phyloP scores from a whole-genome alignment of 2,113 vertebrate species.

The Panthera tigris region DNA sequence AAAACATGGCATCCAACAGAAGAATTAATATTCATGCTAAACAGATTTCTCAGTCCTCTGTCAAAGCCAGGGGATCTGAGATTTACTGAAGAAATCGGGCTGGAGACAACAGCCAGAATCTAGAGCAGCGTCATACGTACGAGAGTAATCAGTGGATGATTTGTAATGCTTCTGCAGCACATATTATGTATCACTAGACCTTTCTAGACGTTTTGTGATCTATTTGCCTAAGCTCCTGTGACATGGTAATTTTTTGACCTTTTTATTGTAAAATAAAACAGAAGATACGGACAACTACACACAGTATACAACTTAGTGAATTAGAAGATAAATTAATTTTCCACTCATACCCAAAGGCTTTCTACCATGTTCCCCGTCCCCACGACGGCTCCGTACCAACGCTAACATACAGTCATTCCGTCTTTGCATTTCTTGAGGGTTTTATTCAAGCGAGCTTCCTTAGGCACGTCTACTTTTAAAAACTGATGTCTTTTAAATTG shows the following conservation, averaged over 20 bases:
- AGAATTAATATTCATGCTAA: not conserved
- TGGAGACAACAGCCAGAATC: not conserved
- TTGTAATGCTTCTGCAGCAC: not conserved
- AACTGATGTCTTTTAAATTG: not conserved
- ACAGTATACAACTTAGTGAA: not conserved
- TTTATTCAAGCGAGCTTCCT: not conserved
- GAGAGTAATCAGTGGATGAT: not conserved
- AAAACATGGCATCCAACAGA: not conserved
- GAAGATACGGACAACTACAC: not conserved
- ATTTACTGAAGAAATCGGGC: not conserved
- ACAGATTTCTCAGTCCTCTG: not conserved
- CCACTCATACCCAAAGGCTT: not conserved
- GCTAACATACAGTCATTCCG: not conserved
- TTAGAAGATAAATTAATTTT: not conserved
- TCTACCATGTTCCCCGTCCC: not conserved
- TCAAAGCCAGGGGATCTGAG: too few species aligned
- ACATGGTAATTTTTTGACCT: not conserved
- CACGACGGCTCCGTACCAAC: rapidly evolving
- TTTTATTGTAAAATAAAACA: not conserved
- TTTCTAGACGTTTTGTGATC: not conserved
- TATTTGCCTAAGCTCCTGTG: not conserved
- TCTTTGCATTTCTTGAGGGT: not conserved
- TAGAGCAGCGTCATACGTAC: not conserved
- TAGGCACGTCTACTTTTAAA: not conserved
- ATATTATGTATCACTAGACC: not conserved